Evolutionary conservation across 1,140 invertebrate genomes (phyloP), one percentile per base, ranked within the genome.

Genomic region (Drosophila hydei): DNA sequence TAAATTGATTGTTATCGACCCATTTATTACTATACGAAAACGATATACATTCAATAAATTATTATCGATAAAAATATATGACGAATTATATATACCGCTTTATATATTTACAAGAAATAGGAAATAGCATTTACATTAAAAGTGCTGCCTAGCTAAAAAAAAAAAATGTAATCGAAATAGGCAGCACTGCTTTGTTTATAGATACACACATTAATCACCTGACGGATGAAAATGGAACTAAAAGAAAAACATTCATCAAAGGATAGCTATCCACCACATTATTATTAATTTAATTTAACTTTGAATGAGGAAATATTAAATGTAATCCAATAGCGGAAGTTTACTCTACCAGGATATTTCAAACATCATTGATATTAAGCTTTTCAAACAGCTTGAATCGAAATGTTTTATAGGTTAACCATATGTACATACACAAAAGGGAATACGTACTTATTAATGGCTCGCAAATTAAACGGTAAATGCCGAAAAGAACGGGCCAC

Each of bases 141-240:
- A 79, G 72, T 68, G 68, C 48, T 43, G 40, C 27, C 45, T 30
- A 30, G 5, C 12, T 14, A 7, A 18, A 33, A 4, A 2, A 9
- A 7, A 18, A 33, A 4, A 2, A 9, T 33, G 11, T 12, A 19
- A 12, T 23, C 11, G 8, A 7, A 47, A 30, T 56, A 36, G 54
- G 59, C 52, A 72, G 43, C 77, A 80, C 73, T 77, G 62, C 11
- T 27, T 19, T 27, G 23, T 12, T 16, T 30, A 70, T 12, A 16
- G 25, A 36, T 40, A 30, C 58, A 72, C 52, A 65, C 25, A 42
- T 8, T 38, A 19, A 48, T 16, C 21, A 25, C 9, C n/a, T 16
- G 9, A 43, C 14, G 21, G 2, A 27, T 7, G 14, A 27, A 38
- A 16, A 23, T 38, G 9, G 8, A 23, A 11, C 6, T 25, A n/a